These are phyloP conservation scores for Pristionchus entomophagus DNA, from an alignment of 2,888 invertebrate species.

Conservation along the genomic window DNA sequence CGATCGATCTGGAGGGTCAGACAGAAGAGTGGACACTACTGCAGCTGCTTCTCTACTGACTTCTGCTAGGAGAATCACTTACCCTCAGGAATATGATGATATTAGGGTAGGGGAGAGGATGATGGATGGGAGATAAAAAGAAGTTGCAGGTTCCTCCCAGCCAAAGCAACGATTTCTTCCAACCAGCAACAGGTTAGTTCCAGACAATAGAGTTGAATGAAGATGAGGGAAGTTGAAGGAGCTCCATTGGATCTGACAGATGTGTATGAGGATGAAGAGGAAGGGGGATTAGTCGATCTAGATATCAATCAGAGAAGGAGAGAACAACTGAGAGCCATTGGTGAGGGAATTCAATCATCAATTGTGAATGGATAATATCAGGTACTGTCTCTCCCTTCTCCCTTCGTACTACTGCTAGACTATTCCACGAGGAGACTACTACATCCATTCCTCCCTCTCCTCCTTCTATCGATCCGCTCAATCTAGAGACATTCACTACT, in stretches of 20 bases:
- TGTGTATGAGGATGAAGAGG: constrained; percentile 11
- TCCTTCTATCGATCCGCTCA: not conserved
- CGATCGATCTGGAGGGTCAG: constrained; percentile 21
- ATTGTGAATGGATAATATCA: not conserved
- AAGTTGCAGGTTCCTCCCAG: not conserved
- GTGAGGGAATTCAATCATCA: not conserved
- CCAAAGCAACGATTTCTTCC: not conserved
- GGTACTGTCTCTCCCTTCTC: not conserved
- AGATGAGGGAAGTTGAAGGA: not conserved
- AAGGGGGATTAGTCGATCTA: not conserved
- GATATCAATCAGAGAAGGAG: constrained; percentile 13
- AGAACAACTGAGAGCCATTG: constrained; percentile 16
- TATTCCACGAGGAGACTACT: not conserved
- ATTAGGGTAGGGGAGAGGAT: not conserved
- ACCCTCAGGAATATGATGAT: constrained; percentile 1
- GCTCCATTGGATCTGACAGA: constrained; percentile 12
- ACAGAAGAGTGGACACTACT: not conserved
- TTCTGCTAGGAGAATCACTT: constrained; percentile 13
- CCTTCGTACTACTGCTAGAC: not conserved
- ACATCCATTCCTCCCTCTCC: not conserved
- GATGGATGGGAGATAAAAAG: too few relatives aligned
- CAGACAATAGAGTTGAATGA: not conserved
- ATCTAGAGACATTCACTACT: constrained; percentile 32
- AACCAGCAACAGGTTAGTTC: constrained; percentile 17
- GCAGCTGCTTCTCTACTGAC: constrained; percentile 23